Evolutionary conservation across 2,888 invertebrate species (phyloP).

Genomic region (Pyralis farinalis): DNA sequence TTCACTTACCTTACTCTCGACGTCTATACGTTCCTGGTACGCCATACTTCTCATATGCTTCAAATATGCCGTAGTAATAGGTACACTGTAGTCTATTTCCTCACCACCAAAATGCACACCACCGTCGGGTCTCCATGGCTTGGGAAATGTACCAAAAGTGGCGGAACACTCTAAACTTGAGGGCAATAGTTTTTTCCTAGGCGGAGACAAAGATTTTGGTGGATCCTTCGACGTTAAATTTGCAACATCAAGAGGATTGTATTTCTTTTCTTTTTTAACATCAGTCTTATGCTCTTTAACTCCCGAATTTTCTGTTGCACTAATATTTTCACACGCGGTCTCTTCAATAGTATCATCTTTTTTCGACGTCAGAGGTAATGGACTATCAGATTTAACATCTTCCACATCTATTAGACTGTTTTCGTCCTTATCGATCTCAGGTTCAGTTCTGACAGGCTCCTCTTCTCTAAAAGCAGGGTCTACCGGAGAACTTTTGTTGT

Average conservation of each 20-base stretch:
- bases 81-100: slow-evolving; percentile 90
- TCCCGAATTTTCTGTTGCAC: slow-evolving; percentile 43
- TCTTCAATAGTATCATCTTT: slow-evolving; percentile 31
- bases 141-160: slow-evolving; percentile 72
- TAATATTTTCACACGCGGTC: slow-evolving; percentile 44
- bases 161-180: slow-evolving; percentile 51
- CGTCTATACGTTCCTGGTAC: slow-evolving; percentile 55
- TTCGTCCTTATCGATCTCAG: slow-evolving; percentile 73
- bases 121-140: slow-evolving; percentile 82
- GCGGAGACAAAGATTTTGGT: slow-evolving; percentile 71
- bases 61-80: slow-evolving; percentile 94
- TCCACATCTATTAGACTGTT: slow-evolving; percentile 73
- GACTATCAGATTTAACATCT: slow-evolving; percentile 63
- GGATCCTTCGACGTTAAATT: slow-evolving; percentile 83
- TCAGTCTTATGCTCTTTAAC: slow-evolving; percentile 56
- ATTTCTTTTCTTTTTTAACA: slow-evolving; percentile 63
- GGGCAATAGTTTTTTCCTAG: slow-evolving; percentile 71
- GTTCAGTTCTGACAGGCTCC: slow-evolving; percentile 64
- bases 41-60: slow-evolving; percentile 90
- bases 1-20: slow-evolving; percentile 60
- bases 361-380: slow-evolving; percentile 34
- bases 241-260: slow-evolving; percentile 83
- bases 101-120: slow-evolving; percentile 62
- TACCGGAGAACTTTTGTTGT: slow-evolving; percentile 51
- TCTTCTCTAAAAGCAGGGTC: slow-evolving; percentile 68